A percentile compares a stretch with the other conserved stretches of the same genome.
These are phyloP conservation scores for Pygocentrus nattereri DNA, from an alignment of 2,797 vertebrate genomes.

Conservation along the genomic window DNA sequence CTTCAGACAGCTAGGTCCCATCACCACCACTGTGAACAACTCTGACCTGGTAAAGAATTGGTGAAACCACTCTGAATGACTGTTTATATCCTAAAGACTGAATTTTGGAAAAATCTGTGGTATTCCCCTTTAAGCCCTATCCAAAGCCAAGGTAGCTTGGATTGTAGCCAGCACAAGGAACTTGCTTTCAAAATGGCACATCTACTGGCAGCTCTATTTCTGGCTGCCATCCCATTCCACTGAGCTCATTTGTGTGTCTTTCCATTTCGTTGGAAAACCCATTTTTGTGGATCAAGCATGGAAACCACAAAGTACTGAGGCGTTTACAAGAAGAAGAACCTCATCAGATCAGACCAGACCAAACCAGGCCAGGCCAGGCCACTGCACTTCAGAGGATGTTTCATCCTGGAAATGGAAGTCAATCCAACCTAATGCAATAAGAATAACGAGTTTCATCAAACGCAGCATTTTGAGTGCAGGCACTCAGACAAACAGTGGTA, in stretches of 20 bases:
- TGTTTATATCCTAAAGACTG: too few species aligned
- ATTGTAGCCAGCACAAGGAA: background rate
- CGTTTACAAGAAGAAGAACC: background rate
- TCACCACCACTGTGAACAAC: too few species aligned
- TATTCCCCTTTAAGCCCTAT: background rate
- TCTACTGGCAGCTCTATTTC: background rate
- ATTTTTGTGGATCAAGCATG: background rate
- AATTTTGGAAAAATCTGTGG: too few species aligned
- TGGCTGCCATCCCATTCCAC: conserved; percentile 4
- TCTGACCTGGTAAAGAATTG: too few species aligned
- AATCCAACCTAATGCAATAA: conserved; percentile 10
- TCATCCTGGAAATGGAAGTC: conserved; percentile 16
- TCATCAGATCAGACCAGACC: background rate
- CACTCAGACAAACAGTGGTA: background rate
- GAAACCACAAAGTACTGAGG: conserved; percentile 1
- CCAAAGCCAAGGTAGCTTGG: background rate
- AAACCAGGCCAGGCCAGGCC: background rate
- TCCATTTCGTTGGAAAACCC: conserved; percentile 13
- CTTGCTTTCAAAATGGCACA: background rate
- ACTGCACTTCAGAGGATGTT: background rate
- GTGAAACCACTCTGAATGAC: too few species aligned
- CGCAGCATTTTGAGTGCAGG: conserved; percentile 8
- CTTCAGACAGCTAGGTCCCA: too few species aligned
- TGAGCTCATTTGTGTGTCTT: background rate
- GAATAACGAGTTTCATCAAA: background rate